Evolutionary conservation across 2,888 invertebrate genomes (phyloP).

Genomic region (Drosophila borealis): DNA sequence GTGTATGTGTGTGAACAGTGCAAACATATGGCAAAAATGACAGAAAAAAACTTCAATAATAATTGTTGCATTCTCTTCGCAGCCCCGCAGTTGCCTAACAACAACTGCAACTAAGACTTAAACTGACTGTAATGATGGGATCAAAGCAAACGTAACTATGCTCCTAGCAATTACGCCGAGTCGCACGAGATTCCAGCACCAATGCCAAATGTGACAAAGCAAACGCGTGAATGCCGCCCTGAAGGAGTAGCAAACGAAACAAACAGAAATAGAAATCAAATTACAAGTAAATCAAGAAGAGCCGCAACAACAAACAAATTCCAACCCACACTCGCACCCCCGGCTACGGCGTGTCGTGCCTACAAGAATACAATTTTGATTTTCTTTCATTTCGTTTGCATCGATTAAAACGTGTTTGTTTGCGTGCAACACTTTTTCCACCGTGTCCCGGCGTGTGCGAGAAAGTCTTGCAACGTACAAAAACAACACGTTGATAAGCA

Average conservation of each 20-base stretch:
- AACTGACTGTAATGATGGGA: conserved; percentile 30
- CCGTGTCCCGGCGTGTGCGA: conserved; percentile 52
- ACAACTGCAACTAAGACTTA: conserved; percentile 14
- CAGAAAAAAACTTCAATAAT: conserved; percentile 14
- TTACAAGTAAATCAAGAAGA: conserved; percentile 11
- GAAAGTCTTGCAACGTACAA: conserved; percentile 68
- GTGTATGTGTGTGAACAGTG: conserved; percentile 41
- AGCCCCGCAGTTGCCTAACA: conserved; percentile 44
- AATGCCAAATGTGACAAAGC: conserved; percentile 71
- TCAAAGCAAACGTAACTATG: conserved; percentile 18
- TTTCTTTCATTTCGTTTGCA: conserved; percentile 48
- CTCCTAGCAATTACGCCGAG: background rate
- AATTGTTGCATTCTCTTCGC: conserved; percentile 58
- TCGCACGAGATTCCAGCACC: conserved; percentile 20
- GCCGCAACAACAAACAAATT: background rate
- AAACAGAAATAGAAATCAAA: conserved; percentile 24
- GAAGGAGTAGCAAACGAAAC: conserved; percentile 45
- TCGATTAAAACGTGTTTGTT: conserved; percentile 61
- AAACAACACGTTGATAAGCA: conserved; percentile 61
- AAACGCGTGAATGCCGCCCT: conserved; percentile 54
- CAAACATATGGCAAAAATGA: conserved; percentile 67
- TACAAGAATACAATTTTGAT: conserved; percentile 17
- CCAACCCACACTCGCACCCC: background rate
- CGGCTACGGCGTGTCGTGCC: conserved; percentile 33
- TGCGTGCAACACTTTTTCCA: conserved; percentile 79